Evolutionary conservation across 2,797 vertebrate genomes (phyloP).

Genomic region (Muraenolepis orangiensis): DNA sequence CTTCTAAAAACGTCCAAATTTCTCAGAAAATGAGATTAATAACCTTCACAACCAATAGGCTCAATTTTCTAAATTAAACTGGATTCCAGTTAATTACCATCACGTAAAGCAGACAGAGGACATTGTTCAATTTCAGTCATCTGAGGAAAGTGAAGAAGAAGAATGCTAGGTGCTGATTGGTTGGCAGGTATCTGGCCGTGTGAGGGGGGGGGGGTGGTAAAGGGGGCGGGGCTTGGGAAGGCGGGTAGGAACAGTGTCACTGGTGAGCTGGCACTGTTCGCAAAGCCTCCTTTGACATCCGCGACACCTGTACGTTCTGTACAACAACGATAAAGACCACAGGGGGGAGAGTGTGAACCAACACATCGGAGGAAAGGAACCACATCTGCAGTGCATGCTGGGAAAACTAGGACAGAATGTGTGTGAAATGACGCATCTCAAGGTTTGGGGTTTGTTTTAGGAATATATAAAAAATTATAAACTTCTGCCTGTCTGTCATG

Average conservation of each 20-base stretch:
- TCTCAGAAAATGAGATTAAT: conserved; percentile 55
- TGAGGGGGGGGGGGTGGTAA: conserved; percentile 18
- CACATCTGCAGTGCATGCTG: neutral
- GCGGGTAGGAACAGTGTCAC: conserved; percentile 43
- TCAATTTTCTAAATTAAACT: conserved; percentile 55
- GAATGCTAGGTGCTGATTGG: conserved; percentile 15
- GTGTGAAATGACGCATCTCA: neutral
- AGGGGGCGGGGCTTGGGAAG: conserved; percentile 3
- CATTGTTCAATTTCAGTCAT: conserved; percentile 8
- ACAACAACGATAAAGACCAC: conserved; percentile 58
- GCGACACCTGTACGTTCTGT: conserved; percentile 82
- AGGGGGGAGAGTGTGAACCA: neutral
- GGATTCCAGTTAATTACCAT: conserved; percentile 69
- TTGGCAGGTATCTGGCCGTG: conserved; percentile 28
- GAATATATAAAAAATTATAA: neutral
- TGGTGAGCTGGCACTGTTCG: conserved; percentile 79
- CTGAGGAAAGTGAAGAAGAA: conserved; percentile 9
- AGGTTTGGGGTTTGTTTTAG: neutral
- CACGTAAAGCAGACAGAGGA: conserved; percentile 5
- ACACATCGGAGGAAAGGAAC: neutral
- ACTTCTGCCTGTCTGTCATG: neutral
- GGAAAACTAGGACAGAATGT: neutral
- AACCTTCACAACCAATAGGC: conserved; percentile 29
- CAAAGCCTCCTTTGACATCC: conserved; percentile 80
- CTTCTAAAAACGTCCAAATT: conserved; percentile 26